phyloP scores from a whole-genome alignment of 2,888 invertebrate species.

The Caenorhabditis afra region DNA sequence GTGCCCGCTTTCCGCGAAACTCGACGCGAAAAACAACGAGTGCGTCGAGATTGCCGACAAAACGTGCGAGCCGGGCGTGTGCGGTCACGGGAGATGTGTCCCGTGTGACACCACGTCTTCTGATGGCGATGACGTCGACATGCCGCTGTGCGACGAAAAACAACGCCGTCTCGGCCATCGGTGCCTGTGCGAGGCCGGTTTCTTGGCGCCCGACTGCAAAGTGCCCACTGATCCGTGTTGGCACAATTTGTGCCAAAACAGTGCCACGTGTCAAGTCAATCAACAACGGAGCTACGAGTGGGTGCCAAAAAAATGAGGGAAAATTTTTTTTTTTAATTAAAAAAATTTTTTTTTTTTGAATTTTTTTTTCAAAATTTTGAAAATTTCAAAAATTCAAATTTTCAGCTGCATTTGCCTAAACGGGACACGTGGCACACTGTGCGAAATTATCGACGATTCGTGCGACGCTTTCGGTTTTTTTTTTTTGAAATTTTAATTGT shows the following conservation, averaged over 20 bases:
- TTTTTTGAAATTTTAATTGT: no score
- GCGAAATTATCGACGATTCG: slow-evolving; percentile 59
- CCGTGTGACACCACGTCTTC: slow-evolving; percentile 44
- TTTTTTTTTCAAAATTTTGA: not conserved
- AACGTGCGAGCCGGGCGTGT: slow-evolving; percentile 22
- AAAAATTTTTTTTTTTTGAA: no score
- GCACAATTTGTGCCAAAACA: slow-evolving; percentile 55
- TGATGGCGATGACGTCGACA: slow-evolving; percentile 41
- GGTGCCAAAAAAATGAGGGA: slow-evolving; percentile 1
- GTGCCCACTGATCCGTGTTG: slow-evolving; percentile 49
- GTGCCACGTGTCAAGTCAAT: slow-evolving; percentile 40
- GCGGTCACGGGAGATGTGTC: slow-evolving; percentile 57
- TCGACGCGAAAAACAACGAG: slow-evolving; percentile 26
- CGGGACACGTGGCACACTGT: slow-evolving; percentile 63
- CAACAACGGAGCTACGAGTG: slow-evolving; percentile 43
- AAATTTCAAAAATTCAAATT: no score
- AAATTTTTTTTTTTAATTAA: no score
- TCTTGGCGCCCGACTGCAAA: slow-evolving; percentile 38
- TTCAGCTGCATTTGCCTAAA: slow-evolving; percentile 63
- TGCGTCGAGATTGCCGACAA: slow-evolving; percentile 20
- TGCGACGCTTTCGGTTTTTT: slow-evolving; percentile 60
- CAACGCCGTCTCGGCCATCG: slow-evolving; percentile 29
- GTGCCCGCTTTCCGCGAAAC: slow-evolving; percentile 50
- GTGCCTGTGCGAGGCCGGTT: slow-evolving; percentile 64
- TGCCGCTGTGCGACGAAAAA: slow-evolving; percentile 48